These are phyloP conservation scores for Phengaris arion DNA, from an alignment of 2,888 invertebrate genomes.

Conservation along the genomic window DNA sequence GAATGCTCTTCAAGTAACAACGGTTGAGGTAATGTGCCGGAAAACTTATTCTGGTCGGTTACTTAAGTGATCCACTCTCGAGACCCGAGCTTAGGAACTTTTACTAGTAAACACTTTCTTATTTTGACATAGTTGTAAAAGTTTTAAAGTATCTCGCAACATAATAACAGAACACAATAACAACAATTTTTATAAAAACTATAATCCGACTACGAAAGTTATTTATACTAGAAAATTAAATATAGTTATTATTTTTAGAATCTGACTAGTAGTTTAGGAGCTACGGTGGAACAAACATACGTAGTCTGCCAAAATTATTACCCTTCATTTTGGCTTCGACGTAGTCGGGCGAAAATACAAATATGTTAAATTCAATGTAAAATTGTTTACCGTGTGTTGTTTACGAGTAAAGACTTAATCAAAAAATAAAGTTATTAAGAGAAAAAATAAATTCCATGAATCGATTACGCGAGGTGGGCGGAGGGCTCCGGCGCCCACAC, in stretches of 20 bases:
- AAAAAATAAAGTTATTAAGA: conserved; percentile 14
- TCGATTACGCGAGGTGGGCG: conserved; percentile 5
- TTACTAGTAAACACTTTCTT: not conserved
- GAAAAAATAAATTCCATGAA: not conserved
- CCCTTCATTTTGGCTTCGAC: too few species aligned
- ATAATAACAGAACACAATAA: not conserved
- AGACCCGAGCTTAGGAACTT: conserved; percentile 27
- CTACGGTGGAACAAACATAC: too few species aligned
- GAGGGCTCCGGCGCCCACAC: conserved; percentile 7
- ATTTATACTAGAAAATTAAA: too few species aligned
- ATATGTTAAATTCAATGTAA: too few species aligned
- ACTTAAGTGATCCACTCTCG: conserved; percentile 40
- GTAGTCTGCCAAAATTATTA: too few species aligned
- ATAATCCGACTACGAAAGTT: too few species aligned
- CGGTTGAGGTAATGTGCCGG: conserved; percentile 54
- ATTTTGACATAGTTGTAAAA: conserved; percentile 7
- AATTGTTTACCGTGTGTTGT: too few species aligned
- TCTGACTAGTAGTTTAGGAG: too few species aligned
- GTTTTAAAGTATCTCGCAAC: not conserved
- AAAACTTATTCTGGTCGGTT: conserved; percentile 46
- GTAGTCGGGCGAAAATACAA: too few species aligned
- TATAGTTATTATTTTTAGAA: too few species aligned
- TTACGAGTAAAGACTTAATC: not conserved
- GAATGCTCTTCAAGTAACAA: conserved; percentile 46
- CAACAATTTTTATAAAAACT: too few species aligned